A percentile compares a stretch with the other conserved stretches of the same genome.
phyloP scores from a whole-genome alignment of 2,113 vertebrate species.

The Heliornis fulica region DNA sequence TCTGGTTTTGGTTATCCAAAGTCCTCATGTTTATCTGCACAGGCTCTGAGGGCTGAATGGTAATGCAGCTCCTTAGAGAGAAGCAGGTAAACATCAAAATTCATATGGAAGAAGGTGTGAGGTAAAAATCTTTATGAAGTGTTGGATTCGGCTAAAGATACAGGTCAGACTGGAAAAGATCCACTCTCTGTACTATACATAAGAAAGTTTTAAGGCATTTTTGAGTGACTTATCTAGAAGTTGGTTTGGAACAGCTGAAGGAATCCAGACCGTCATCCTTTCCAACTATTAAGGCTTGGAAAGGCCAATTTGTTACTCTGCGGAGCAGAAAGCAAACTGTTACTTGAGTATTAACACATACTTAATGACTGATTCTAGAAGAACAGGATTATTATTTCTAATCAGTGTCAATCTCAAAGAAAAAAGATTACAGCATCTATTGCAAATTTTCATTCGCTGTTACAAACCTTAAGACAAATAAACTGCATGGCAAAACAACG shows the following conservation, averaged over 20 bases:
- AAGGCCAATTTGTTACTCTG: neutral
- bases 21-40: neutral
- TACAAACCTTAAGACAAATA: neutral
- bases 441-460: neutral
- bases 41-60: neutral
- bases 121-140: neutral
- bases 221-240: neutral
- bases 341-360: neutral
- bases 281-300: neutral
- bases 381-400: neutral
- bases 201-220: neutral
- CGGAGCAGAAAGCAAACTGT: neutral
- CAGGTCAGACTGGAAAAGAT: neutral
- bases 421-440: neutral
- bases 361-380: neutral
- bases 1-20: neutral
- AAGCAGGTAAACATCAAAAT: neutral
- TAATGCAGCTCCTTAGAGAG: fast-evolving
- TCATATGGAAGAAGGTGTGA: neutral
- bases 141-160: neutral
- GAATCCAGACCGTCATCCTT: neutral
- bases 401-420: neutral
- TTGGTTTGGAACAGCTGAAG: neutral
- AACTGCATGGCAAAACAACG: neutral
- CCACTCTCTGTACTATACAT: neutral